phyloP scores from a whole-genome alignment of 2,113 vertebrate species.

The Ciconia boyciana region DNA sequence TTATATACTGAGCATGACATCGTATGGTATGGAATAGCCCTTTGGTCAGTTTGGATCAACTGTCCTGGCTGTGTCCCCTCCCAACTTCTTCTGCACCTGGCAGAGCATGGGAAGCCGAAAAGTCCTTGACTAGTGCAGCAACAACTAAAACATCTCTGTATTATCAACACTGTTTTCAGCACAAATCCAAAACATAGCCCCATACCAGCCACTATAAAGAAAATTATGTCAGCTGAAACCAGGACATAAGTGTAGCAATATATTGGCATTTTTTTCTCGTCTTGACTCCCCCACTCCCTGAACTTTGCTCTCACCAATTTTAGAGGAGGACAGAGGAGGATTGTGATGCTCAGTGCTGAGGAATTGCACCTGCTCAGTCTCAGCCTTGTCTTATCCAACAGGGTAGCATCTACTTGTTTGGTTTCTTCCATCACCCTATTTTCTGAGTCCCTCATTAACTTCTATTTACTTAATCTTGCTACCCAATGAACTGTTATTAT shows the following conservation, averaged over 20 bases:
- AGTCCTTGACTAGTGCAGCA: too few species aligned
- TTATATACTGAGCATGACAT: too few species aligned
- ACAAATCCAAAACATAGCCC: too few species aligned
- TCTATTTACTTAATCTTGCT: background rate
- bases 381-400: background rate
- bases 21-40: too few species aligned
- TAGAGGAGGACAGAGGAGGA: background rate
- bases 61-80: too few species aligned
- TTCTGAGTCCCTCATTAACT: background rate
- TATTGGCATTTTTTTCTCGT: background rate
- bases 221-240: too few species aligned
- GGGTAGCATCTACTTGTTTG: background rate
- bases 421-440: background rate
- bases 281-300: background rate
- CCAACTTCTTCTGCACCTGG: too few species aligned
- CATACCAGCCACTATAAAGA: too few species aligned
- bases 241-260: background rate
- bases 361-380: background rate
- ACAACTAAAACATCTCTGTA: too few species aligned
- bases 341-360: background rate
- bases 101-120: too few species aligned
- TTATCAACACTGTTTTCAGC: too few species aligned
- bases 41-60: too few species aligned
- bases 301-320: background rate
- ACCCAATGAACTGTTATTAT: background rate